These are phyloP conservation scores for Agapornis canus DNA, from an alignment of 2,797 vertebrate genomes.

Conservation along the genomic window DNA sequence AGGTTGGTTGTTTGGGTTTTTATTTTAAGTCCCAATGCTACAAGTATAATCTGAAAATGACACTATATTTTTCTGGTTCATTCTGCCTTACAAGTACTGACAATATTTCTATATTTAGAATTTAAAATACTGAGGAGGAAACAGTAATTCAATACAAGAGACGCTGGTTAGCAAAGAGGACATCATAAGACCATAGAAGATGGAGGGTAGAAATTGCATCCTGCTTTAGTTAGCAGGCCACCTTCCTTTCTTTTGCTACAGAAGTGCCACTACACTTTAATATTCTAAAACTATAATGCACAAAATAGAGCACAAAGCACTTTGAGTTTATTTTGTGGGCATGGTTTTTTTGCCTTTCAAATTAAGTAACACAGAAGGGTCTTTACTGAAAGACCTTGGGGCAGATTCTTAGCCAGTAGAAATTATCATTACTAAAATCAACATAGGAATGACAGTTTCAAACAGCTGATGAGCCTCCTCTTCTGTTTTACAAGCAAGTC, in stretches of 20 bases:
- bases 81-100: not conserved
- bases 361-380: not conserved
- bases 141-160: not conserved
- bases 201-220: not conserved
- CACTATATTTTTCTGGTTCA: not conserved
- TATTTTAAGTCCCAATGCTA: not conserved
- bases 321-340: not conserved
- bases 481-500: not conserved
- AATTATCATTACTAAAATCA: not conserved
- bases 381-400: not conserved
- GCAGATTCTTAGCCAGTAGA: not conserved
- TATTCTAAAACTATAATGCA: not conserved
- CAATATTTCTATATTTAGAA: not conserved
- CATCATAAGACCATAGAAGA: not conserved
- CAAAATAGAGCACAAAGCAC: not conserved
- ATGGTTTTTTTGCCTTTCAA: not conserved
- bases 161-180: not conserved
- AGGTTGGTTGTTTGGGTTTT: too few species aligned
- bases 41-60: not conserved
- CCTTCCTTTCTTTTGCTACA: not conserved
- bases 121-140: not conserved
- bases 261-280: not conserved
- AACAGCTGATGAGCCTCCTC: not conserved
- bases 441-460: not conserved
- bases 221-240: not conserved